Evolutionary conservation across 2,113 vertebrate genomes (phyloP), one percentile per base, ranked within the genome.

Genomic region (Piprites chloris): DNA sequence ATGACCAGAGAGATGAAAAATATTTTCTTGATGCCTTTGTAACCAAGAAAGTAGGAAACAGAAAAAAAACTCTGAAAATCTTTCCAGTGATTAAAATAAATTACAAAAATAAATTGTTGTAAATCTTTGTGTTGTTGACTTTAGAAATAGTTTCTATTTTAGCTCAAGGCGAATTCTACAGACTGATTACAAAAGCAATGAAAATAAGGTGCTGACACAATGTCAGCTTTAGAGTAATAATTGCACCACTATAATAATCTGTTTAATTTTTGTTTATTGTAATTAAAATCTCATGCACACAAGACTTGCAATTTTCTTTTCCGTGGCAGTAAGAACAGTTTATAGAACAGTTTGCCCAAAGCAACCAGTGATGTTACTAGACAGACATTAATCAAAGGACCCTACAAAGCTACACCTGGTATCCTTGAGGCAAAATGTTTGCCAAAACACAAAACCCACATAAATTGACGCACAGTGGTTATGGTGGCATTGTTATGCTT

Each of bases 261-360:
- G 39, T 93, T 97, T 97, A 98, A 98, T 97, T 98, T 93, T 96
- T 97, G 92, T 97, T 98, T 98, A 97, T 97, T 97, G 92, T 94
- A 97, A 97, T 96, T 97, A 96, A 93, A 97, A 95, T 96, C 77
- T 90, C 90, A 82, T 81, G 77, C 71, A 84, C 91, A 96, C 87
- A 73, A 89, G 75, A 85, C 78, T 94, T 97, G 83, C 53, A 95
- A 68, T 96, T 97, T 96, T 95, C 85, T 87, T 96, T 97, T 97
- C 91, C 69, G 81, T 95, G 90, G 97, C 95, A 98, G 87, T 95
- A 89, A 97, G 39, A n/a, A n/a, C n/a, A n/a, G n/a, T n/a, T n/a
- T n/a, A 63, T 47, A 74, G 90, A 96, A 62, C 49, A 74, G 87
- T 71, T 97, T 86, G 79, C 95, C 95, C 94, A 80, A 85, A 93